A percentile compares a stretch with the other conserved stretches of the same genome.
These are phyloP conservation scores for Eilema depressum DNA, from an alignment of 2,888 invertebrate genomes.

Conservation along the genomic window DNA sequence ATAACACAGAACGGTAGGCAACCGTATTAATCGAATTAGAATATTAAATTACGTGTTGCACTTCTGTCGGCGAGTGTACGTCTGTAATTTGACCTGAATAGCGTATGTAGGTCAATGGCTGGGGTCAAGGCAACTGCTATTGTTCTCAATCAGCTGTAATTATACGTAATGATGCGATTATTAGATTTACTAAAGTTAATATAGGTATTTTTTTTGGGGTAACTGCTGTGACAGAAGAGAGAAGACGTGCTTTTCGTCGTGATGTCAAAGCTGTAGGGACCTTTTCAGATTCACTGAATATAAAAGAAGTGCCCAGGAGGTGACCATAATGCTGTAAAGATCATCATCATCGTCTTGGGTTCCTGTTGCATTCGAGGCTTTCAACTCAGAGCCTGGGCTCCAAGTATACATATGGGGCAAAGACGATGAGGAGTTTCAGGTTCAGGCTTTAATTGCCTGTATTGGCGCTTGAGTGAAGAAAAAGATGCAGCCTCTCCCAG, in stretches of 20 bases:
- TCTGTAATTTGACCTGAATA: constrained; percentile 65
- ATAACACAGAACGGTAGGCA: not conserved
- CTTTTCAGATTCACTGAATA: too few relatives aligned
- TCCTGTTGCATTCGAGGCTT: too few relatives aligned
- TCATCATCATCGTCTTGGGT: too few relatives aligned
- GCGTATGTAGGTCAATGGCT: constrained; percentile 65
- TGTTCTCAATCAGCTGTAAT: constrained; percentile 59
- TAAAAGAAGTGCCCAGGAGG: too few relatives aligned
- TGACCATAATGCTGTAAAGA: too few relatives aligned
- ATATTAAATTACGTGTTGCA: constrained; percentile 29
- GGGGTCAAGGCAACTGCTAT: constrained; percentile 65
- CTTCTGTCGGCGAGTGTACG: constrained; percentile 52
- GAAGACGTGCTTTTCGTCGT: too few relatives aligned
- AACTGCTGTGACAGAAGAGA: not conserved
- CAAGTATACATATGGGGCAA: too few relatives aligned
- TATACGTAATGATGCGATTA: constrained; percentile 51
- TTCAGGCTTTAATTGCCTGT: too few relatives aligned
- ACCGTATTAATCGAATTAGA: constrained; percentile 21
- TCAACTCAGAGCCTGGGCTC: too few relatives aligned
- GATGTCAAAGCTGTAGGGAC: not conserved
- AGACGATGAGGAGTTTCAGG: too few relatives aligned
- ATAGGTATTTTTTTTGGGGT: not conserved
- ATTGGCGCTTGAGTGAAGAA: too few relatives aligned
- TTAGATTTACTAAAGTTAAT: constrained; percentile 6
- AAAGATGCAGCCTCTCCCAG: too few relatives aligned